Conservation (phyloP, 1,140 invertebrate species). For the Andrena cerasifolii region DNA sequence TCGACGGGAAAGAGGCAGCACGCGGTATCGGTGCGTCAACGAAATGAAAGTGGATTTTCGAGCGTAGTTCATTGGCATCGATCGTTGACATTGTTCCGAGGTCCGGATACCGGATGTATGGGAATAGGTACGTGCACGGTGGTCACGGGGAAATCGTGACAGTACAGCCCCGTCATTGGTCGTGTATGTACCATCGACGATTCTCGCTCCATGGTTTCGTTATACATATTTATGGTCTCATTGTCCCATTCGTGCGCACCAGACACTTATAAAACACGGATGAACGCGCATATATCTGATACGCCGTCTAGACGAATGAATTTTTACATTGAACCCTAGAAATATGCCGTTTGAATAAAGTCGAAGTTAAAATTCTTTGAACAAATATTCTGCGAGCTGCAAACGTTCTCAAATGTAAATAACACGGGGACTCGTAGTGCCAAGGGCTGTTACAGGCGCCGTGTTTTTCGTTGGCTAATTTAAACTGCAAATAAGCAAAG, state of each 20-base stretch:
- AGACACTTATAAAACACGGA: conserved; percentile 19
- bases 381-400: too few species aligned
- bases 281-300: conserved; percentile 6
- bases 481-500: neutral
- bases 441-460: neutral
- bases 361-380: too few species aligned
- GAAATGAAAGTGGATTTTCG: conserved; percentile 59
- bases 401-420: too few species aligned
- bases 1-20: conserved; percentile 8
- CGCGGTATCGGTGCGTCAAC: conserved; percentile 11
- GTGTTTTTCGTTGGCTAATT: neutral
- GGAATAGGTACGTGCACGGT: conserved; percentile 45
- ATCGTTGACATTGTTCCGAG: conserved; percentile 57
- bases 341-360: neutral
- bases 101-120: conserved; percentile 71
- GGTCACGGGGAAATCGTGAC: conserved; percentile 59
- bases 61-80: conserved; percentile 69
- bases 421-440: neutral
- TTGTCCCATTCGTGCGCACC: conserved; percentile 47
- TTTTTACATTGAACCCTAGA: neutral
- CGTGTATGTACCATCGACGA: conserved; percentile 19
- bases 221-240: conserved; percentile 60
- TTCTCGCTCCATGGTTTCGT: conserved; percentile 39
- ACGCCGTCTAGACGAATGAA: neutral
- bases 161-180: conserved; percentile 33